Evolutionary conservation across 2,113 vertebrate genomes (phyloP).

Genomic region (Spilogale gracilis): DNA sequence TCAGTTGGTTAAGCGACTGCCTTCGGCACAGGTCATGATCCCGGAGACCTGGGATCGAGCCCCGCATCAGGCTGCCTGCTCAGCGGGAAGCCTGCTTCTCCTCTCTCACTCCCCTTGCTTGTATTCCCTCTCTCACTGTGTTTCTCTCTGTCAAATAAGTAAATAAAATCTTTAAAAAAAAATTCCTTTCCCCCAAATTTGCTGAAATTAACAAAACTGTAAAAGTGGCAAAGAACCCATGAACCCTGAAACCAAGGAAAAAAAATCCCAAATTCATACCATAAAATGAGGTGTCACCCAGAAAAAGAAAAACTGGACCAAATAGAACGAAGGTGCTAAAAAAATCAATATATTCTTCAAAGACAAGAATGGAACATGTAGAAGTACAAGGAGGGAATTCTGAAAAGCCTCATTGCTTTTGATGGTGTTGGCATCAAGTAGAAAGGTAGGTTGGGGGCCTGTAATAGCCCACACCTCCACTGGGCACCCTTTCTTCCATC

Average conservation of each 20-base stretch:
- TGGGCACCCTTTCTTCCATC: background rate
- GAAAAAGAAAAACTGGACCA: slow-evolving; percentile 33
- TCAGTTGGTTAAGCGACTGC: no score
- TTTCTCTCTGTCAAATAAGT: no score
- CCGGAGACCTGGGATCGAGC: no score
- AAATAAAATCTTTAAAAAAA: background rate
- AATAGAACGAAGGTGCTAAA: slow-evolving; percentile 2
- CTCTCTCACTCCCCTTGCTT: no score
- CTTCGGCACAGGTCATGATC: no score
- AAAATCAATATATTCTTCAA: slow-evolving; percentile 30
- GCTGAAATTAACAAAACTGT: slow-evolving; percentile 31
- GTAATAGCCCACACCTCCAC: background rate
- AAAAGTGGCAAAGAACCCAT: slow-evolving; percentile 38
- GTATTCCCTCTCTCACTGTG: no score
- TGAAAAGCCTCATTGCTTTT: background rate
- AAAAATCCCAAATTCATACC: background rate
- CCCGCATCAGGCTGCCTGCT: no score
- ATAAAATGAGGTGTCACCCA: slow-evolving; percentile 13
- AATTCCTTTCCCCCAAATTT: background rate
- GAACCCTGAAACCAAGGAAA: slow-evolving; percentile 30
- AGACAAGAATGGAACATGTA: background rate
- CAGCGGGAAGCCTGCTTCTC: no score
- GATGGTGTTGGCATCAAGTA: background rate
- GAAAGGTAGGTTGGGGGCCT: background rate
- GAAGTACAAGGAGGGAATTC: background rate